Evolutionary conservation across 2,113 vertebrate genomes (phyloP).

Genomic region (Atherinomorus stipes): DNA sequence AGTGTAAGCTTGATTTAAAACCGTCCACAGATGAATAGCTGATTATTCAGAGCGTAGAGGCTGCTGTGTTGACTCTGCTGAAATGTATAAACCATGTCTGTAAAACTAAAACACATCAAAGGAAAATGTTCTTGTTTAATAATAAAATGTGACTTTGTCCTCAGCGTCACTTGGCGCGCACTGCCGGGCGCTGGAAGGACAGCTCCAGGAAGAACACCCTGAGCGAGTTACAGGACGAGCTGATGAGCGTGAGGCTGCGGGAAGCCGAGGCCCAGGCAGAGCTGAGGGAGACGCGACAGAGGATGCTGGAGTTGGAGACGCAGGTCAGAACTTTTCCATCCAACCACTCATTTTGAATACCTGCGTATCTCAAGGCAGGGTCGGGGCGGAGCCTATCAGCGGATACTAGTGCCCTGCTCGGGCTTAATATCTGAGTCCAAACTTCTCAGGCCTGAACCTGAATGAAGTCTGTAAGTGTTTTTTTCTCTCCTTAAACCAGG

Average conservation of each 20-base stretch:
- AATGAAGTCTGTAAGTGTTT: too few relatives aligned
- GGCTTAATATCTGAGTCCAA: too few relatives aligned
- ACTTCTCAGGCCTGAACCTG: too few relatives aligned
- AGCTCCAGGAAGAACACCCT: conserved; percentile 89
- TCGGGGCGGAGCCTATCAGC: too few relatives aligned
- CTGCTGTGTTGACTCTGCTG: too few relatives aligned
- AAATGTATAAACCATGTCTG: background rate
- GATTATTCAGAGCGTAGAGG: background rate
- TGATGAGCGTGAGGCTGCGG: conserved; percentile 93
- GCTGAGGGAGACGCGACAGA: conserved; percentile 91
- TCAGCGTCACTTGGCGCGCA: conserved; percentile 94
- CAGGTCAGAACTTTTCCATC: conserved; percentile 82
- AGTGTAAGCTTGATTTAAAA: too few relatives aligned
- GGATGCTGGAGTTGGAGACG: conserved; percentile 95
- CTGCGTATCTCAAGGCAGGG: too few relatives aligned
- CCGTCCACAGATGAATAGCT: too few relatives aligned
- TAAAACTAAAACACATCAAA: background rate
- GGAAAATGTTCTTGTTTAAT: background rate
- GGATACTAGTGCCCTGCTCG: too few relatives aligned
- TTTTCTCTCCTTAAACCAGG: too few relatives aligned
- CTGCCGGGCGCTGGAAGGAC: conserved; percentile 95
- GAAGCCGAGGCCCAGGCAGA: conserved; percentile 97
- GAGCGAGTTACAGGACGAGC: conserved; percentile 94
- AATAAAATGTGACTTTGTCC: conserved; percentile 1
- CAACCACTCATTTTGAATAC: too few relatives aligned